Conservation (phyloP, 2,797 vertebrate species). For the Pantherophis vulpinus region DNA sequence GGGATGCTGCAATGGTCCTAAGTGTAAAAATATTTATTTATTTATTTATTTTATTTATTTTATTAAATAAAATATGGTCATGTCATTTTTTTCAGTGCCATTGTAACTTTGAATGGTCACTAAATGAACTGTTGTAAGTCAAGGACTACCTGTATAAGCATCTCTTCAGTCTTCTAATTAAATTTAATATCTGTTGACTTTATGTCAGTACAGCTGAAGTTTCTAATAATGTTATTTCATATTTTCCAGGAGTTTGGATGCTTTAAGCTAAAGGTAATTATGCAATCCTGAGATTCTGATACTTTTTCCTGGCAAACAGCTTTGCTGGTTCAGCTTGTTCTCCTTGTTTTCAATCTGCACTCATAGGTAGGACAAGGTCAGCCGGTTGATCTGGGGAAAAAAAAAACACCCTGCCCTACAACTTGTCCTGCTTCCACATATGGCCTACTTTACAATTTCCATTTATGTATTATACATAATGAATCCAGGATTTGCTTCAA, state of each 20-base stretch:
- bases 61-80: not conserved
- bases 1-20: not conserved
- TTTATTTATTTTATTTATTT: too few species aligned
- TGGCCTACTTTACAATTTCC: not conserved
- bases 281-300: not conserved
- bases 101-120: not conserved
- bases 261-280: not conserved
- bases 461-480: not conserved
- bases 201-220: not conserved
- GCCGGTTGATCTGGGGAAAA: not conserved
- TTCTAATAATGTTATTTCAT: not conserved
- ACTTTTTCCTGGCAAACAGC: slow-evolving; percentile 23
- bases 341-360: slow-evolving; percentile 23
- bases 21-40: not conserved
- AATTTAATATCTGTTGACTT: not conserved
- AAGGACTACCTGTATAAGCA: not conserved
- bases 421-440: not conserved
- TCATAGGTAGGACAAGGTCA: not conserved
- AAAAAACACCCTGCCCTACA: not conserved
- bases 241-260: not conserved
- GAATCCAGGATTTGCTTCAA: not conserved
- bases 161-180: not conserved
- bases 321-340: slow-evolving; percentile 25
- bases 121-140: not conserved
- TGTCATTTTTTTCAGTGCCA: not conserved